phyloP scores from a whole-genome alignment of 2,888 invertebrate genomes.

The Bugulina stolonifera region DNA sequence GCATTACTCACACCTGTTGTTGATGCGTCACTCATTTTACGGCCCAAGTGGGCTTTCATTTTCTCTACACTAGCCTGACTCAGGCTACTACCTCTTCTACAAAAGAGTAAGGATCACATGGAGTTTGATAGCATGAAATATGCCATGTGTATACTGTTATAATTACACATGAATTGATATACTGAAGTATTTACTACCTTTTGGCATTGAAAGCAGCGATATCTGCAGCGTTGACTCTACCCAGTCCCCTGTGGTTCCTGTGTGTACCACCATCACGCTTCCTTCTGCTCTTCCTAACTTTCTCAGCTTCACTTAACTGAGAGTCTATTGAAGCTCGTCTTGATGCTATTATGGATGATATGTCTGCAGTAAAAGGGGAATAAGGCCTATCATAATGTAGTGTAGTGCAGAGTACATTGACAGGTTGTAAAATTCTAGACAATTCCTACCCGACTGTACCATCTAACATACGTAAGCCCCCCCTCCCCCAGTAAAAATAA shows the following conservation, averaged over 20 bases:
- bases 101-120: no score
- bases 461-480: no score
- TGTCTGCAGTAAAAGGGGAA: constrained; percentile 29
- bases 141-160: no score
- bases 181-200: neutral
- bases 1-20: neutral
- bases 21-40: constrained; percentile 6
- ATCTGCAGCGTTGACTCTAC: neutral
- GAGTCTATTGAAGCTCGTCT: constrained; percentile 80
- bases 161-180: no score
- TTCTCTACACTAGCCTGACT: neutral
- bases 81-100: neutral
- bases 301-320: constrained; percentile 54
- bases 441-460: no score
- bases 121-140: no score
- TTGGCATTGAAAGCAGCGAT: constrained; percentile 22
- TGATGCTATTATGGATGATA: constrained; percentile 36
- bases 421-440: no score
- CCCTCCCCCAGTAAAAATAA: no score
- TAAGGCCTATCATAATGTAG: no score
- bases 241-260: neutral
- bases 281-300: neutral
- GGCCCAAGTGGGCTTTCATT: neutral
- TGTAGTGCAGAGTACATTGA: no score
- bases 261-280: neutral